These are phyloP conservation scores for Odontesthes bonariensis DNA, from an alignment of 2,113 vertebrate genomes.

Conservation along the genomic window DNA sequence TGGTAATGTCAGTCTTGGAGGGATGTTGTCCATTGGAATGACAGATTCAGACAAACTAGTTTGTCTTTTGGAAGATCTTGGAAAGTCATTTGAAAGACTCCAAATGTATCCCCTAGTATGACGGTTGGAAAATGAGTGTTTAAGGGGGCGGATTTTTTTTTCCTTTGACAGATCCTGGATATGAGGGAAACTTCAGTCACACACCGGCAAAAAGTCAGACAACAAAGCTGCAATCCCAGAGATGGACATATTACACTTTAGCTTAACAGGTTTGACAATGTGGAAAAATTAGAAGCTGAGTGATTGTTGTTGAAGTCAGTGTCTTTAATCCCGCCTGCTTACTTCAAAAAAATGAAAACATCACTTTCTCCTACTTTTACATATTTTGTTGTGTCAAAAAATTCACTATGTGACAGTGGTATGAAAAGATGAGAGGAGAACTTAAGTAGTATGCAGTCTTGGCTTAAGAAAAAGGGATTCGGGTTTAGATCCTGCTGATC, in stretches of 20 bases:
- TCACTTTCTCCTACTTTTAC: conserved; percentile 7
- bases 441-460: conserved; percentile 34
- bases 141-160: conserved; percentile 23
- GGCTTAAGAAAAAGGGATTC: conserved; percentile 24
- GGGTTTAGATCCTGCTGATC: conserved; percentile 40
- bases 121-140: conserved; percentile 23
- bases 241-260: conserved; percentile 41
- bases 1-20: conserved; percentile 53
- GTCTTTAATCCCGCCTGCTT: conserved; percentile 25
- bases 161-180: conserved; percentile 17
- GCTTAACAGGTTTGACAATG: conserved; percentile 36
- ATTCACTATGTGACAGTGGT: conserved; percentile 45
- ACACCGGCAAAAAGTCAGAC: conserved; percentile 45
- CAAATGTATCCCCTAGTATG: conserved; percentile 31
- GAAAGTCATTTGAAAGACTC: conserved; percentile 52
- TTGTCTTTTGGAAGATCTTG: conserved; percentile 75
- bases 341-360: conserved; percentile 18
- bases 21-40: conserved; percentile 66
- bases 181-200: conserved; percentile 26
- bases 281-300: conserved; percentile 21
- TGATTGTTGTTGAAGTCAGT: conserved; percentile 13
- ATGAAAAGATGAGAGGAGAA: conserved; percentile 33
- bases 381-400: conserved; percentile 40
- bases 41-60: conserved; percentile 58
- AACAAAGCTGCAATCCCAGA: conserved; percentile 54